A percentile compares a stretch with the other conserved stretches of the same genome.
phyloP scores from a whole-genome alignment of 2,797 vertebrate genomes.

The Myoxocephalus aenaeus region DNA sequence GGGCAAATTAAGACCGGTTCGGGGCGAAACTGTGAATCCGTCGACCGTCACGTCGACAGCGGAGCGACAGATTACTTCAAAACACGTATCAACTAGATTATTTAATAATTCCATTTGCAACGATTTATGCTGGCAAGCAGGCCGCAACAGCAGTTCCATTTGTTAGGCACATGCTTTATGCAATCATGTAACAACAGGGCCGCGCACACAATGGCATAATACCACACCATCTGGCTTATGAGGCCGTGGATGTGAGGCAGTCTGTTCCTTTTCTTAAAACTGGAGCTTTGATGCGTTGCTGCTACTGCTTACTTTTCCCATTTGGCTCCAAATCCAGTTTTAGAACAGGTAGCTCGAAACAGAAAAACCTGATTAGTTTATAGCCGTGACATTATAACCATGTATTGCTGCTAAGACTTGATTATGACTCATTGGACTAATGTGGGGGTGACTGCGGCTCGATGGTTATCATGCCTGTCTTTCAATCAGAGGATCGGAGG shows the following conservation, averaged over 20 bases:
- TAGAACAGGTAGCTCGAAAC: neutral
- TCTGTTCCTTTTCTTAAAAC: constrained; percentile 66
- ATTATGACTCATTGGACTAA: neutral
- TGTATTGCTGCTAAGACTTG: neutral
- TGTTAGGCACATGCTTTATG: constrained; percentile 79
- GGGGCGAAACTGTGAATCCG: neutral
- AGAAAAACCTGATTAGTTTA: neutral
- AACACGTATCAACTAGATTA: constrained; percentile 68
- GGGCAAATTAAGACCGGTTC: constrained; percentile 12
- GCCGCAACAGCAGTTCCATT: constrained; percentile 74
- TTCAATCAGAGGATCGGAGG: no score
- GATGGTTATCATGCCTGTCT: no score
- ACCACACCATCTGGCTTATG: constrained; percentile 81
- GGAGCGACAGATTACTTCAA: constrained; percentile 65
- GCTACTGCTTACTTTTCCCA: neutral
- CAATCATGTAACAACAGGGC: constrained; percentile 77
- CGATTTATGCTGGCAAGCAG: constrained; percentile 68
- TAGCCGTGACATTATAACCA: neutral
- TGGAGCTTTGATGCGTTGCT: constrained; percentile 39
- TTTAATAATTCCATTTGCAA: constrained; percentile 73
- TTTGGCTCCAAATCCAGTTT: neutral
- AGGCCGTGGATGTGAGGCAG: constrained; percentile 58
- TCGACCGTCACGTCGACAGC: neutral
- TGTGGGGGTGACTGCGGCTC: no score
- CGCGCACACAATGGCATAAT: constrained; percentile 69